Evolutionary conservation across 2,888 invertebrate species (phyloP).

Genomic region (Tolmerus cingulatus): DNA sequence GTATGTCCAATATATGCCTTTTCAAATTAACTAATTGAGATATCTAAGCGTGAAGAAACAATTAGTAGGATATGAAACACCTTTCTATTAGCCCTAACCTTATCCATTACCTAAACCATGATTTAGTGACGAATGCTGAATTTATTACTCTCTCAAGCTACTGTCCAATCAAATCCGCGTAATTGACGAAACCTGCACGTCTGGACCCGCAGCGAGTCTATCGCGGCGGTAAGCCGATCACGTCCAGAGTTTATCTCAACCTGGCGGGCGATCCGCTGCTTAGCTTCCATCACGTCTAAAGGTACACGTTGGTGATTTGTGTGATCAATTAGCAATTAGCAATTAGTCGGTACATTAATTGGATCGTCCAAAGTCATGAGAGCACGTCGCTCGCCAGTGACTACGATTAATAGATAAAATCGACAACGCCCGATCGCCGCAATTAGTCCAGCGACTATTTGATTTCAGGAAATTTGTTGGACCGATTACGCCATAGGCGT

Average conservation of each 20-base stretch:
- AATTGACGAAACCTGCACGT: neutral
- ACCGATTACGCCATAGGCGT: neutral
- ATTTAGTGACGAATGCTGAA: neutral
- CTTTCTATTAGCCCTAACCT: neutral
- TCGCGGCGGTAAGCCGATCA: neutral
- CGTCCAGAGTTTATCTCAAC: neutral
- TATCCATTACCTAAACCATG: neutral
- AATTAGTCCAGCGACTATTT: neutral
- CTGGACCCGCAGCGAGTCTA: neutral
- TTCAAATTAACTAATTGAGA: too few relatives aligned
- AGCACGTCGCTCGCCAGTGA: neutral
- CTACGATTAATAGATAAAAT: slow-evolving; percentile 16
- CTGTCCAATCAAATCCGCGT: neutral
- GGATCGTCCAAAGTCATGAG: slow-evolving; percentile 15
- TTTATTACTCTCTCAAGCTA: neutral
- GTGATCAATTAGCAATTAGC: slow-evolving; percentile 14
- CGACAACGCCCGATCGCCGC: neutral
- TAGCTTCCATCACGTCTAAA: slow-evolving; percentile 17
- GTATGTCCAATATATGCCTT: too few relatives aligned
- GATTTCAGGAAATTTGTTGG: slow-evolving; percentile 22
- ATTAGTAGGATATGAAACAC: too few relatives aligned
- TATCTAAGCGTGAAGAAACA: too few relatives aligned
- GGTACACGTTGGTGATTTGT: slow-evolving; percentile 12
- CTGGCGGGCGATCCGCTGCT: neutral
- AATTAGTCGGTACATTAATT: slow-evolving; percentile 18